These are phyloP conservation scores for Drosophila rhopaloa DNA, from an alignment of 1,140 invertebrate genomes.

Conservation along the genomic window DNA sequence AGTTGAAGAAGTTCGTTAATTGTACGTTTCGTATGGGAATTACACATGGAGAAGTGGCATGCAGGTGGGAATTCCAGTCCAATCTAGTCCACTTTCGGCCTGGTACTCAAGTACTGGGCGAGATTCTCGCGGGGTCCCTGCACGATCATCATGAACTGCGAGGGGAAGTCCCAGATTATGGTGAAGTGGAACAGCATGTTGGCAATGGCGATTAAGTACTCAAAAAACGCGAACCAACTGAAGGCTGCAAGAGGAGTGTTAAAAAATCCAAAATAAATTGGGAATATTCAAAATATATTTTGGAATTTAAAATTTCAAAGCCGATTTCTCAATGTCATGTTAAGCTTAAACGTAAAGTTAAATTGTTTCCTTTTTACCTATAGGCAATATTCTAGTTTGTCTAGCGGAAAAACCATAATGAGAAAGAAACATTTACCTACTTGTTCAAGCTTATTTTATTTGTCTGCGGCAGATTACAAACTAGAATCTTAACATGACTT, in stretches of 20 bases:
- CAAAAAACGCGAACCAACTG: constrained; percentile 96
- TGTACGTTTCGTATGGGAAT: constrained; percentile 62
- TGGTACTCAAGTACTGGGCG: constrained; percentile 51
- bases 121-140: constrained; percentile 84
- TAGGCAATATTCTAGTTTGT: too few species aligned
- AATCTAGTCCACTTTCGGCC: constrained; percentile 63
- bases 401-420: too few species aligned
- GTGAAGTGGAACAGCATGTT: constrained; percentile 97
- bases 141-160: constrained; percentile 91
- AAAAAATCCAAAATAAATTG: not conserved
- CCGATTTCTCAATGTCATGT: too few species aligned
- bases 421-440: too few species aligned
- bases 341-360: too few species aligned
- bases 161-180: constrained; percentile 93
- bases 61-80: not conserved
- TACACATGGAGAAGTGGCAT: constrained; percentile 14
- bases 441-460: too few species aligned
- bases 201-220: constrained; percentile 94
- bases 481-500: too few species aligned
- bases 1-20: constrained; percentile 64
- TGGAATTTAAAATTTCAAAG: too few species aligned
- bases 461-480: too few species aligned
- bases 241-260: constrained; percentile 89
- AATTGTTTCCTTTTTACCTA: too few species aligned
- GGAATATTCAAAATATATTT: too few species aligned